These are phyloP conservation scores for Fulmarus glacialis DNA, from an alignment of 2,113 vertebrate genomes.

Conservation along the genomic window DNA sequence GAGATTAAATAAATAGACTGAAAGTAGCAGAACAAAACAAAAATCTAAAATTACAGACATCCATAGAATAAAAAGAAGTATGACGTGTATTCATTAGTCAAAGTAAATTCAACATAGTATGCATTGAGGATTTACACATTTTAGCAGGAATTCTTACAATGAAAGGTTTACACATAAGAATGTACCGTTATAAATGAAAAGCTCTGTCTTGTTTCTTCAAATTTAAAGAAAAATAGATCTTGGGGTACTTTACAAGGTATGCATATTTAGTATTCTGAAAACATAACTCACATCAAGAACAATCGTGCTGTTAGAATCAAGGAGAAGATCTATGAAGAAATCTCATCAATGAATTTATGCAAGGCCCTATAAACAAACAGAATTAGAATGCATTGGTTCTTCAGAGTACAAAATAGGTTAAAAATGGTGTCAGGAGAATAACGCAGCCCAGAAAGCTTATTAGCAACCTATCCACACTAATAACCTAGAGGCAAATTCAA, in stretches of 20 bases:
- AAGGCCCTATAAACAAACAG: not conserved
- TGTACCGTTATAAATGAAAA: not conserved
- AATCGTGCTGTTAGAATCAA: not conserved
- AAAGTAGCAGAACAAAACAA: not conserved
- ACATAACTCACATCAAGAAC: not conserved
- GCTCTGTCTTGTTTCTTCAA: not conserved
- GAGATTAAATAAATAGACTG: not conserved
- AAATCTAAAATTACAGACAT: not conserved
- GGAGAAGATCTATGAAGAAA: not conserved
- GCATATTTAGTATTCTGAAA: not conserved
- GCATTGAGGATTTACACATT: not conserved
- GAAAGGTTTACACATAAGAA: not conserved
- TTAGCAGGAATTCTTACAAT: not conserved
- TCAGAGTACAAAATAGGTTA: slow-evolving; percentile 22
- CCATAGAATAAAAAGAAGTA: not conserved
- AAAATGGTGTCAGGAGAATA: slow-evolving; percentile 24
- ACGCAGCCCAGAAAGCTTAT: not conserved
- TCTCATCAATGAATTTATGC: not conserved
- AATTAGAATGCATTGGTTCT: slow-evolving; percentile 34
- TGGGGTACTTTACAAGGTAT: not conserved
- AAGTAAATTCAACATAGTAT: not conserved
- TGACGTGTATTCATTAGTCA: not conserved
- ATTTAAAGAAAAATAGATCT: not conserved
- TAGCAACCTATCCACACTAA: slow-evolving; percentile 25
- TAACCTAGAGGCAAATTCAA: not conserved